These are phyloP conservation scores for Phaenicophaeus curvirostris DNA, from an alignment of 2,797 vertebrate species.

Conservation along the genomic window DNA sequence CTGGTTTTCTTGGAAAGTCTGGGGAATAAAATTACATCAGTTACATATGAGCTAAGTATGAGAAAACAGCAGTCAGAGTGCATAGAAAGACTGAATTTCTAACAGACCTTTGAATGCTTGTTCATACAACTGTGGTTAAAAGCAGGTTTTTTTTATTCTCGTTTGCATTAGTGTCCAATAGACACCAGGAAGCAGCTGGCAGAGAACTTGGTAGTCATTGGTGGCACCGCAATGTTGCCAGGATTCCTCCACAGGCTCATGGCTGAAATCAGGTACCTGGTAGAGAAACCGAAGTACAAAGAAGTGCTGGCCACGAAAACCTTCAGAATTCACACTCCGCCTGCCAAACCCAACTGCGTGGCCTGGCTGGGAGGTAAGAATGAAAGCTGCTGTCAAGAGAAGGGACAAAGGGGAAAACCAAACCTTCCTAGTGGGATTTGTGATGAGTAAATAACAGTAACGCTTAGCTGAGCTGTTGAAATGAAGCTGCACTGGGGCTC, in stretches of 20 bases:
- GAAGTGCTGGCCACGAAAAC: slow-evolving; percentile 88
- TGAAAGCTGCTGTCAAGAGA: background rate
- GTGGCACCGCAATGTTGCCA: slow-evolving; percentile 94
- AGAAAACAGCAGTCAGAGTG: background rate
- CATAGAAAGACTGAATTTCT: background rate
- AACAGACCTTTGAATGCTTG: background rate
- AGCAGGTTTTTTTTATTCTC: background rate
- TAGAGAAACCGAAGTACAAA: slow-evolving; percentile 93
- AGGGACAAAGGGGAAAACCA: background rate
- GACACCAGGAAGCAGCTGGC: slow-evolving; percentile 95
- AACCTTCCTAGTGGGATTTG: background rate
- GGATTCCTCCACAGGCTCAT: slow-evolving; percentile 94
- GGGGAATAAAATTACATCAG: fast-evolving
- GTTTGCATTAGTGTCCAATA: slow-evolving; percentile 88
- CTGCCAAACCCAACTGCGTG: slow-evolving; percentile 95
- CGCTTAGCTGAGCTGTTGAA: background rate
- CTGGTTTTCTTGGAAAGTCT: background rate
- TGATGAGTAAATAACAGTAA: background rate
- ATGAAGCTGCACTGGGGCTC: background rate
- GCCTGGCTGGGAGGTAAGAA: slow-evolving; percentile 96
- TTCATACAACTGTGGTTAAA: background rate
- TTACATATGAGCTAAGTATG: background rate
- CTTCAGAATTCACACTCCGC: slow-evolving; percentile 91
- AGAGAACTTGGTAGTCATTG: slow-evolving; percentile 94
- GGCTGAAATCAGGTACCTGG: slow-evolving; percentile 92